Percentiles rank a stretch among this genome's conserved stretches.
Conservation (phyloP, 2,113 vertebrate genomes). For the Lucifuga dentata region DNA sequence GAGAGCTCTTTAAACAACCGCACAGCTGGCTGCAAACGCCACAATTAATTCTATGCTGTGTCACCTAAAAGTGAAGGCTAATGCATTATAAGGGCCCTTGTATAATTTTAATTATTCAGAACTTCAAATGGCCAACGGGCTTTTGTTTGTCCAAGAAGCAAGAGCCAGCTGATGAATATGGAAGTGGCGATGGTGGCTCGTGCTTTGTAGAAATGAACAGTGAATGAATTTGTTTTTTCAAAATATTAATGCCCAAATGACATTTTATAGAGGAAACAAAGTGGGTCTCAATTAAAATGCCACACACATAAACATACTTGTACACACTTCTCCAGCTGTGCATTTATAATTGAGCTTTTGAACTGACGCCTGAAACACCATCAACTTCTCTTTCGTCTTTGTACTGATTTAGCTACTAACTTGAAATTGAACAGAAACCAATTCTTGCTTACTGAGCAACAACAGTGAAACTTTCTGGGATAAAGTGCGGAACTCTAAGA, state of each 20-base stretch:
- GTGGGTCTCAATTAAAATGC: constrained; percentile 54
- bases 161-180: constrained; percentile 20
- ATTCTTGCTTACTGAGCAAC: constrained; percentile 63
- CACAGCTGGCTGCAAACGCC: constrained; percentile 56
- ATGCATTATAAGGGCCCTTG: constrained; percentile 52
- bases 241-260: constrained; percentile 16
- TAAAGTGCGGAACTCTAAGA: constrained; percentile 9
- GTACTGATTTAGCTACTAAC: constrained; percentile 22
- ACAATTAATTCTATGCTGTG: constrained; percentile 59
- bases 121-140: constrained; percentile 57
- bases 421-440: constrained; percentile 34
- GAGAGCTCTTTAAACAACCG: constrained; percentile 51
- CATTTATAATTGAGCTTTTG: constrained; percentile 55
- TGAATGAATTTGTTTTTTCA: constrained; percentile 4
- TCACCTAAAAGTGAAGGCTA: constrained; percentile 49
- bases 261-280: constrained; percentile 30
- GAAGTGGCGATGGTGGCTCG: not conserved
- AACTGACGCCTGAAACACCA: constrained; percentile 16
- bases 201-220: constrained; percentile 29
- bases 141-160: constrained; percentile 41
- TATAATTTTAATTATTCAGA: constrained; percentile 65
- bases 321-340: constrained; percentile 26
- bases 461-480: constrained; percentile 50
- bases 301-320: constrained; percentile 26
- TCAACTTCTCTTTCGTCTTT: constrained; percentile 11